These are phyloP conservation scores for Coremacera marginata DNA, from an alignment of 2,888 invertebrate species.

Conservation along the genomic window DNA sequence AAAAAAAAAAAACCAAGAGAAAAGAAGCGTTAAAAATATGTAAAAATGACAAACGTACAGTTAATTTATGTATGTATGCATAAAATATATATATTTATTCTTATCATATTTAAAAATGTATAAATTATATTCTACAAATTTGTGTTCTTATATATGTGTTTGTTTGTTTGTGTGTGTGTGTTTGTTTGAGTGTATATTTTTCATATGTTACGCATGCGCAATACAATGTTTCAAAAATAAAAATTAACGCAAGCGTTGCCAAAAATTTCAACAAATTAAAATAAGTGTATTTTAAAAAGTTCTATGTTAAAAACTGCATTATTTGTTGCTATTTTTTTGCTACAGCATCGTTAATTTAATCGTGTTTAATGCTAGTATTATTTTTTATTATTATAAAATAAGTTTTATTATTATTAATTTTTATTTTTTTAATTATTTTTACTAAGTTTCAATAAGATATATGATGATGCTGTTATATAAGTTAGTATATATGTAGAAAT, in stretches of 20 bases:
- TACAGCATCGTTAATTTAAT: conserved; percentile 33
- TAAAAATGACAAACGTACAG: neutral
- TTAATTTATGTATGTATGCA: conserved; percentile 2
- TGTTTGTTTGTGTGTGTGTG: too few relatives aligned
- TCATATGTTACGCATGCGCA: conserved; percentile 18
- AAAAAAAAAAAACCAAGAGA: too few relatives aligned
- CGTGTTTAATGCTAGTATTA: conserved; percentile 33
- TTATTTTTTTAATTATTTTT: too few relatives aligned
- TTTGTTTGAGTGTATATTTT: neutral
- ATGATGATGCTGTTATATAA: neutral
- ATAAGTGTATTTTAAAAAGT: too few relatives aligned
- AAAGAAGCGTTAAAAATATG: neutral
- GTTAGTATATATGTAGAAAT: conserved; percentile 8
- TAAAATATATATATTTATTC: conserved; percentile 10
- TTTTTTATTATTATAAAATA: conserved; percentile 1
- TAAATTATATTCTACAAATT: conserved; percentile 14
- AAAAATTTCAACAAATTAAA: conserved; percentile 13
- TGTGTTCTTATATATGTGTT: neutral
- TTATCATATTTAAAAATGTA: neutral
- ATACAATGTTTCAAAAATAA: conserved; percentile 5
- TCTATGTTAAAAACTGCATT: conserved; percentile 35
- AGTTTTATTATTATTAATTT: neutral
- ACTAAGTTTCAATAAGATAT: neutral
- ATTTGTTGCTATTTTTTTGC: conserved; percentile 25
- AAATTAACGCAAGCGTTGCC: conserved; percentile 14